Evolutionary conservation across 2,797 vertebrate species (phyloP).

Genomic region (Gambusia yucatana): DNA sequence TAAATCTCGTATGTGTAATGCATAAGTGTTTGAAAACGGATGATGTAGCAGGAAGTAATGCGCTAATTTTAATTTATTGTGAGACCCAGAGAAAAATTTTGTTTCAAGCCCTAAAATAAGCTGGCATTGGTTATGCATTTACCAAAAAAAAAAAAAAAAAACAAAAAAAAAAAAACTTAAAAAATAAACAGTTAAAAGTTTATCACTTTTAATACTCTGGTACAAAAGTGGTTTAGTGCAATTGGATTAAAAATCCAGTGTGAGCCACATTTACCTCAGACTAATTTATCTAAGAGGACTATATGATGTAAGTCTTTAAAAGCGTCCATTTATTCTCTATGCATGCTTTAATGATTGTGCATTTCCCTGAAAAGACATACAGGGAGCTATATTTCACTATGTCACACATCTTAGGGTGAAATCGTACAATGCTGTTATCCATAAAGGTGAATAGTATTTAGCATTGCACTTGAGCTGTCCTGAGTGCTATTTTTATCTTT

Average conservation of each 20-base stretch:
- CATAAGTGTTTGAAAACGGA: background rate
- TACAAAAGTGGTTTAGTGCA: background rate
- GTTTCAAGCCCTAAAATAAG: background rate
- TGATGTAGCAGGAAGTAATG: background rate
- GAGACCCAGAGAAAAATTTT: background rate
- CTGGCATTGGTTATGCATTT: background rate
- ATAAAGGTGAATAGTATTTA: background rate
- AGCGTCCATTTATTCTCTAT: background rate
- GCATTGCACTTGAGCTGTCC: constrained; percentile 4
- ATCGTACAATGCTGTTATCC: background rate
- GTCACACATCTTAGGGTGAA: background rate
- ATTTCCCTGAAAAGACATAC: background rate
- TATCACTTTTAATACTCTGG: background rate
- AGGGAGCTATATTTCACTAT: background rate
- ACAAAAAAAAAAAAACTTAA: too few relatives aligned
- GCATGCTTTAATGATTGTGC: background rate
- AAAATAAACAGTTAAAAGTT: background rate
- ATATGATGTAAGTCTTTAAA: background rate
- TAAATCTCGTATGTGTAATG: background rate
- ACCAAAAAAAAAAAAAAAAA: background rate
- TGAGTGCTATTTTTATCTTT: background rate
- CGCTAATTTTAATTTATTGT: background rate
- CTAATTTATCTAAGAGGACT: background rate
- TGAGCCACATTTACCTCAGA: background rate
- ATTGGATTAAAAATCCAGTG: background rate